A percentile compares a stretch with the other conserved stretches of the same genome.
These are phyloP conservation scores for Odontophorus gujanensis DNA, from an alignment of 2,113 vertebrate species.

Conservation along the genomic window DNA sequence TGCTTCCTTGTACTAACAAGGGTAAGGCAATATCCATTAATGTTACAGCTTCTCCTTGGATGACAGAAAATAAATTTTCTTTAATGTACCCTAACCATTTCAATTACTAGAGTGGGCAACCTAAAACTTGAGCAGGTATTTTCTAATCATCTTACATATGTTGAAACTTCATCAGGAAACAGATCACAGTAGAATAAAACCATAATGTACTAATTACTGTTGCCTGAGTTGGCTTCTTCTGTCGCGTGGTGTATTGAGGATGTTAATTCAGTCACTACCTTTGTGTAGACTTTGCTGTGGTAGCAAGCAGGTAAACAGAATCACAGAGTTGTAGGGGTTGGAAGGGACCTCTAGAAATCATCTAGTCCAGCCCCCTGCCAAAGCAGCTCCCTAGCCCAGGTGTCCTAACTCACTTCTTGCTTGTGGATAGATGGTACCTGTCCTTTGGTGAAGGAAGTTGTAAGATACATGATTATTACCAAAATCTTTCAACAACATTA, in stretches of 20 bases:
- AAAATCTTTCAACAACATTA: background rate
- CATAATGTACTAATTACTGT: background rate
- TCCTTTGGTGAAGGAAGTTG: background rate
- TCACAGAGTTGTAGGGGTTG: too few species aligned
- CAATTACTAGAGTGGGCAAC: background rate
- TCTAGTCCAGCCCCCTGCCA: too few species aligned
- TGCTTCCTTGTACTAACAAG: background rate
- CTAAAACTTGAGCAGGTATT: background rate
- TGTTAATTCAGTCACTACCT: background rate
- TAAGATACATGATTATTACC: background rate
- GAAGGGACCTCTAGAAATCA: too few species aligned
- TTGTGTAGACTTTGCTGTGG: background rate
- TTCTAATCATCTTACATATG: accelerated
- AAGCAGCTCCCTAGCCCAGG: background rate
- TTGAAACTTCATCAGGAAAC: background rate
- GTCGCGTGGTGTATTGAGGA: background rate
- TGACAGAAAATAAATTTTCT: background rate
- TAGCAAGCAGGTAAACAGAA: background rate
- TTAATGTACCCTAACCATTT: background rate
- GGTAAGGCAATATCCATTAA: background rate
- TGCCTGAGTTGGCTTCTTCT: background rate
- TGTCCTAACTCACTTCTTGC: background rate
- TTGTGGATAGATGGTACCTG: background rate
- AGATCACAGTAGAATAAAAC: background rate
- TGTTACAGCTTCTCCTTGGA: background rate